These are phyloP conservation scores for Sorex araneus DNA, from an alignment of 2,113 vertebrate genomes.

Conservation along the genomic window DNA sequence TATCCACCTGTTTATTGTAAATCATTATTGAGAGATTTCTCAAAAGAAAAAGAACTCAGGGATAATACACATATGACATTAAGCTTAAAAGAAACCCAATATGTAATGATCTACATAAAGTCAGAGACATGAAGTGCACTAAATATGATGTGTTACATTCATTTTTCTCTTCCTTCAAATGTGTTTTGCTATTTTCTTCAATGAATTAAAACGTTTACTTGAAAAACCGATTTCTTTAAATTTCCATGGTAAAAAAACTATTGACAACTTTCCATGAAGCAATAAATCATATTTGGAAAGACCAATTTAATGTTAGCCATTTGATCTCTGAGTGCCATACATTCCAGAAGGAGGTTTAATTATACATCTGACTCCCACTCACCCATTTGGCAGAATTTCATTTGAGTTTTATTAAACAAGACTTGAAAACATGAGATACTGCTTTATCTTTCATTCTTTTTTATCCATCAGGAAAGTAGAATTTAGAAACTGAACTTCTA, in stretches of 20 bases:
- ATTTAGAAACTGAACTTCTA: constrained; percentile 69
- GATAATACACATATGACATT: constrained; percentile 47
- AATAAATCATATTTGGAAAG: constrained; percentile 80
- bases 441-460: constrained; percentile 82
- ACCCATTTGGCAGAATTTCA: constrained; percentile 81
- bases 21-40: constrained; percentile 50
- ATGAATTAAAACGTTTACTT: constrained; percentile 64
- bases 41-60: not conserved
- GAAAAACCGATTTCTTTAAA: constrained; percentile 69
- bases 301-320: constrained; percentile 75
- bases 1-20: constrained; percentile 70
- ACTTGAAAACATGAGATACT: constrained; percentile 71
- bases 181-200: constrained; percentile 61
- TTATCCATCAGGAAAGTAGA: constrained; percentile 71
- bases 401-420: constrained; percentile 85
- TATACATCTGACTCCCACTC: constrained; percentile 85
- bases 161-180: constrained; percentile 71
- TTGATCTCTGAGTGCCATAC: constrained; percentile 74
- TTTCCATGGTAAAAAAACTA: constrained; percentile 72
- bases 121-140: not conserved
- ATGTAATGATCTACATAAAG: not conserved
- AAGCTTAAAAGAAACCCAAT: not conserved
- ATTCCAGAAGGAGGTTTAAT: constrained; percentile 86
- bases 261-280: constrained; percentile 75
- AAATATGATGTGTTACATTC: constrained; percentile 19